A percentile compares a stretch with the other conserved stretches of the same genome.
Conservation (phyloP, 2,797 vertebrate species). For the Gambusia yucatana region DNA sequence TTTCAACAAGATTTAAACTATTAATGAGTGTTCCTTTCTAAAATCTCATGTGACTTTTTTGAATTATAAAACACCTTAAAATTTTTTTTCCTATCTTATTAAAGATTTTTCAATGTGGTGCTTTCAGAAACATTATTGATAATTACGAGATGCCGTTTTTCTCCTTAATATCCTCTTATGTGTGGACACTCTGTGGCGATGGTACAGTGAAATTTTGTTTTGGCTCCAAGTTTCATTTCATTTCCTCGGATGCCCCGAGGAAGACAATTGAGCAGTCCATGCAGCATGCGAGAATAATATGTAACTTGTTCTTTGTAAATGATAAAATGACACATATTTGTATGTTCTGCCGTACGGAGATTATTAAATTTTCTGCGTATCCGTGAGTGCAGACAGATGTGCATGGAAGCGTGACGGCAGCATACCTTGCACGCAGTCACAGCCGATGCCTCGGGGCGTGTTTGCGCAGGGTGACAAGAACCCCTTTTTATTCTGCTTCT, state of each 20-base stretch:
- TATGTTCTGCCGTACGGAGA: conserved; percentile 37
- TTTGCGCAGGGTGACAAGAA: conserved; percentile 89
- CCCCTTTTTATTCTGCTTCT: conserved; percentile 85
- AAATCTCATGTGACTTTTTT: background rate
- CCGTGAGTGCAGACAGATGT: conserved; percentile 59
- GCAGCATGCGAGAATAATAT: conserved; percentile 39
- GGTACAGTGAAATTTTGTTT: conserved; percentile 79
- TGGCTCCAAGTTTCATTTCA: conserved; percentile 78
- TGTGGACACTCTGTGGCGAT: conserved; percentile 66
- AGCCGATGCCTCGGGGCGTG: conserved; percentile 76
- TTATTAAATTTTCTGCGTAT: conserved; percentile 54
- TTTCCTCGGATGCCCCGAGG: conserved; percentile 75
- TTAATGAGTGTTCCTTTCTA: background rate
- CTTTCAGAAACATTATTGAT: background rate
- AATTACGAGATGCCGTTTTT: background rate
- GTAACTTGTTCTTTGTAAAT: conserved; percentile 44
- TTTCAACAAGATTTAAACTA: background rate
- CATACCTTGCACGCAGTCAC: conserved; percentile 75
- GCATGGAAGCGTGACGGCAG: conserved; percentile 66
- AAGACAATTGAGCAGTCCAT: conserved; percentile 39
- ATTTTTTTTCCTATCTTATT: background rate
- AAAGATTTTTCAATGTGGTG: background rate
- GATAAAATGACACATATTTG: conserved; percentile 53
- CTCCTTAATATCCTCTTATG: conserved; percentile 68
- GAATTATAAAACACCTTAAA: background rate